A percentile compares a stretch with the other conserved stretches of the same genome.
Evolutionary conservation across 2,888 invertebrate species (phyloP).

Genomic region (Perizoma flavofasciatum): DNA sequence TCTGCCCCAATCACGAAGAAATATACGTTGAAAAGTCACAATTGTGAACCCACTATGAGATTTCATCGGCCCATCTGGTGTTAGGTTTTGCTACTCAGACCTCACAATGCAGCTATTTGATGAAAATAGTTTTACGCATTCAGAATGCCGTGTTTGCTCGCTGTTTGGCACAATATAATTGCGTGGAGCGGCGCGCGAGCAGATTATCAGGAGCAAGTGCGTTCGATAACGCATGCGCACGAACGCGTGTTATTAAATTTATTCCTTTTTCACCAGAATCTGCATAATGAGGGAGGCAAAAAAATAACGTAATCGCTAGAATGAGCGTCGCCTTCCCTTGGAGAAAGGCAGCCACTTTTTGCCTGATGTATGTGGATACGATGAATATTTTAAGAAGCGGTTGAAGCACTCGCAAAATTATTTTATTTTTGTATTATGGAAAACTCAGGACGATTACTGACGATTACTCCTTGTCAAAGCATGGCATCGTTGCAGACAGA

Average conservation of each 20-base stretch:
- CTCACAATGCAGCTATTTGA: too few species aligned
- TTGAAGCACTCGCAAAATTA: constrained; percentile 47
- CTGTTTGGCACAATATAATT: constrained; percentile 62
- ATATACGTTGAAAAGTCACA: too few species aligned
- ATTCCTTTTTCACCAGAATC: constrained; percentile 82
- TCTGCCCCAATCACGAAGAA: too few species aligned
- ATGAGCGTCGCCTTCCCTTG: constrained; percentile 72
- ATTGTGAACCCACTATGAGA: too few species aligned
- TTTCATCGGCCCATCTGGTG: too few species aligned
- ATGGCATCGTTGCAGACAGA: constrained; percentile 53
- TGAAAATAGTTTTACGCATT: constrained; percentile 42
- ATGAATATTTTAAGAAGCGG: constrained; percentile 69
- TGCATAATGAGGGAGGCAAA: constrained; percentile 82
- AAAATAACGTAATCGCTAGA: constrained; percentile 79
- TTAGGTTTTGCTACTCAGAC: too few species aligned
- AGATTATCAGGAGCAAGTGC: constrained; percentile 83
- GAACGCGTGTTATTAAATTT: constrained; percentile 83
- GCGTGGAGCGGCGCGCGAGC: constrained; percentile 68
- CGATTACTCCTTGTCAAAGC: constrained; percentile 71
- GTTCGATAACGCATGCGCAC: constrained; percentile 82
- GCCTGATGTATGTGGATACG: constrained; percentile 59
- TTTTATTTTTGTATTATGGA: constrained; percentile 63
- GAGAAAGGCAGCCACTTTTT: constrained; percentile 73
- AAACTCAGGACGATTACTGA: constrained; percentile 59
- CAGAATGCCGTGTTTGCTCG: constrained; percentile 40